Evolutionary conservation across 2,888 invertebrate species (phyloP).

Genomic region (Ametastegia equiseti): DNA sequence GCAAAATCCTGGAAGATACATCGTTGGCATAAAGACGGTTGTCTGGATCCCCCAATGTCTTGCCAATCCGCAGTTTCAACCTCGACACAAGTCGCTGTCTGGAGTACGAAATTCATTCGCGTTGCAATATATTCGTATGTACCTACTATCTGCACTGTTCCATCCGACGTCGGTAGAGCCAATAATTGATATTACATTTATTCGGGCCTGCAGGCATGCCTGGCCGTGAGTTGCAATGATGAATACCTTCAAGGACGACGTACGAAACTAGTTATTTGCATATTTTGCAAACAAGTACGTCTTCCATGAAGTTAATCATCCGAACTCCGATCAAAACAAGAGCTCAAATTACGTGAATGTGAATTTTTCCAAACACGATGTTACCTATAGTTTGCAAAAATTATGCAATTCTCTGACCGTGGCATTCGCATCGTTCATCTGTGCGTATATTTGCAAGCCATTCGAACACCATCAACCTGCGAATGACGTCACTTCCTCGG

Average conservation of each 20-base stretch:
- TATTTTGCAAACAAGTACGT: background rate
- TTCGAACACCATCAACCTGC: background rate
- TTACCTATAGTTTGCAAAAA: background rate
- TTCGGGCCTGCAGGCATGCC: slow-evolving; percentile 30
- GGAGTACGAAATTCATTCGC: slow-evolving; percentile 21
- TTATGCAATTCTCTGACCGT: background rate
- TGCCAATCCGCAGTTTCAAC: background rate
- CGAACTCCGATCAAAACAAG: background rate
- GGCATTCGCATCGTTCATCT: background rate
- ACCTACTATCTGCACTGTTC: background rate
- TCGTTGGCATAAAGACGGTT: background rate
- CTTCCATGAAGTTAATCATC: background rate
- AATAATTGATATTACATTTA: slow-evolving; percentile 32
- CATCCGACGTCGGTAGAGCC: background rate
- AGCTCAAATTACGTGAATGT: background rate
- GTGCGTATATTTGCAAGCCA: background rate
- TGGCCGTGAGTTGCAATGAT: slow-evolving; percentile 38
- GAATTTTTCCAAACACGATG: background rate
- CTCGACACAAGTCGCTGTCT: slow-evolving; percentile 17
- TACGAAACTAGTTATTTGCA: slow-evolving; percentile 9
- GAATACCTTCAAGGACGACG: slow-evolving; percentile 23
- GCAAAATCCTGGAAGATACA: background rate
- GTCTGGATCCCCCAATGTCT: background rate
- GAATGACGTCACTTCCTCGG: background rate
- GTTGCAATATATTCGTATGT: slow-evolving; percentile 7